These are phyloP conservation scores for Willisornis vidua DNA, from an alignment of 2,113 vertebrate genomes.

Conservation along the genomic window DNA sequence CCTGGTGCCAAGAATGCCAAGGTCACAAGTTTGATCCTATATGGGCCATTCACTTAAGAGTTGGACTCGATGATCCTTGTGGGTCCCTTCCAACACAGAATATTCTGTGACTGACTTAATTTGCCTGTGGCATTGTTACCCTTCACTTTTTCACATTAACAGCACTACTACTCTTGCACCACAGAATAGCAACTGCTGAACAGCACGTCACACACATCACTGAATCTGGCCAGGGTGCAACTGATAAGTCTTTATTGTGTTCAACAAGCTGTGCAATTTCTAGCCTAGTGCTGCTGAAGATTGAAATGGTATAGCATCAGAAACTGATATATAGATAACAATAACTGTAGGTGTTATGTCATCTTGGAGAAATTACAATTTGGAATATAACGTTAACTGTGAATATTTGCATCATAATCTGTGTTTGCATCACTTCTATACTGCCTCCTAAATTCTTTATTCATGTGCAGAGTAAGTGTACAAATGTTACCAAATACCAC, in stretches of 20 bases:
- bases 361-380: neutral
- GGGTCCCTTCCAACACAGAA: neutral
- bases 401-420: neutral
- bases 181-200: neutral
- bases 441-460: neutral
- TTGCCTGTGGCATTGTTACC: neutral
- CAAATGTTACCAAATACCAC: neutral
- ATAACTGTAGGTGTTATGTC: neutral
- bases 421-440: neutral
- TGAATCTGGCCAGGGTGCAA: neutral
- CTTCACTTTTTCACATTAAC: neutral
- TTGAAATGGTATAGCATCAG: neutral
- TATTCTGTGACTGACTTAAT: neutral
- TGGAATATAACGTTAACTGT: neutral
- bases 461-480: accelerated
- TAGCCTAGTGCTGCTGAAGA: neutral
- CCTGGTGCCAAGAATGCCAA: neutral
- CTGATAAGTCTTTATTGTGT: neutral
- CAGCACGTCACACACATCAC: neutral
- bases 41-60: neutral
- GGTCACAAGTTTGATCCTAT: neutral
- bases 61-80: neutral
- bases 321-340: neutral
- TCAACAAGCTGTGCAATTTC: neutral
- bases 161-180: neutral